Evolutionary conservation across 1,140 invertebrate genomes (phyloP), one percentile per base, ranked within the genome.

Genomic region (Dendrolimus kikuchii): DNA sequence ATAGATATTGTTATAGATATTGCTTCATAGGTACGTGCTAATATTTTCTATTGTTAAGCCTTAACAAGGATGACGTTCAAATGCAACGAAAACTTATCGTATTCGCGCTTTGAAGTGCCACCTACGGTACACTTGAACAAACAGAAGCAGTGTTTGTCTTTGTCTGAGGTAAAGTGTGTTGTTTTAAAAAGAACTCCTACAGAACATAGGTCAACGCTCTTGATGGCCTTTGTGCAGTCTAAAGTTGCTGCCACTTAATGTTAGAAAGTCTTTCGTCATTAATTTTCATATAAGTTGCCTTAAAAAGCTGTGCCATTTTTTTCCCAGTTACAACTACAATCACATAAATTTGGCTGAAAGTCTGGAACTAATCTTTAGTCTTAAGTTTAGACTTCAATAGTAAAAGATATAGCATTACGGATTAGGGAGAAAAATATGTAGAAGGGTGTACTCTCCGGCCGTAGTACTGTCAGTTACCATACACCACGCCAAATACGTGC

Each of bases 61-160:
- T 36, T 42, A 38, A n/a, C 10, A 7, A 41, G 9, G 9, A 51
- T 43, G 37, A 50, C 44, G 50, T 56, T 51, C 41, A 53, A 56
- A 60, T 53, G 59, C 59, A 53, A 46, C 56, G 59, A 56, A 60
- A 60, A 56, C 47, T 60, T 56, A 46, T 59, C 66, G 60, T 64
- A 66, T 64, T 66, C 61, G 57, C 62, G 52, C 55, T 54, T 59
- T 56, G 59, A 62, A 70, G 70, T 71, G 59, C 66, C 63, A 71
- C 70, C 70, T 69, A 72, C 68, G 57, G 57, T 59, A 50, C 72
- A 75, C 68, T 77, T 79, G 69, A 61, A 66, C 67, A 77, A 73
- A 76, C 66, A 74, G 57, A 59, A 57, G 54, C 66, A 55, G 53
- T 76, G 66, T 79, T 72, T 79, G 71, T 69, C 72, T 79, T 74